Percentiles rank a stretch among this genome's conserved stretches.
Conservation (phyloP, 2,113 vertebrate genomes). For the Neomonachus schauinslandi region DNA sequence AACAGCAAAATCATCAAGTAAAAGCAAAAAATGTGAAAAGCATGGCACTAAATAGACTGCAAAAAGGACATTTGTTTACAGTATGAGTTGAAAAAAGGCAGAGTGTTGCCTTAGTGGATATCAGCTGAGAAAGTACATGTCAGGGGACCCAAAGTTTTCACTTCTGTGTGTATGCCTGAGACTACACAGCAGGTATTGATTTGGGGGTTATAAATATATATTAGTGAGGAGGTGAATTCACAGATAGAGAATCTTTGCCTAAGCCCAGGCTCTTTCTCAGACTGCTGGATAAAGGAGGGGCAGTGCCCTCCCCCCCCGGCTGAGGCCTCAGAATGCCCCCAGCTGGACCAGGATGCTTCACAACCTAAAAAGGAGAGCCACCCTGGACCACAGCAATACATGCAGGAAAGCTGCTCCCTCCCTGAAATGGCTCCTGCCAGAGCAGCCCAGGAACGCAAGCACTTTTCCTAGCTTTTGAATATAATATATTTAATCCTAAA, state of each 20-base stretch:
- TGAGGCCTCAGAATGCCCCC: accelerated
- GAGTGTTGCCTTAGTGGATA: neutral
- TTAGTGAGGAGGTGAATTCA: neutral
- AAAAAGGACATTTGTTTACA: neutral
- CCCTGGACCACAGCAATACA: accelerated
- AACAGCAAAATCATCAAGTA: neutral
- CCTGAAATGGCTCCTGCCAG: neutral
- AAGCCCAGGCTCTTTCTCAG: neutral
- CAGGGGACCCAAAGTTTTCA: neutral
- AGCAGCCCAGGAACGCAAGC: neutral
- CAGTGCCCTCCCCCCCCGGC: accelerated
- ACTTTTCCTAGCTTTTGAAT: neutral
- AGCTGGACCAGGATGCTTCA: neutral
- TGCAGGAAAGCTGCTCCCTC: neutral
- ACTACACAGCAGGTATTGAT: neutral
- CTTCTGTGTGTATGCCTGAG: neutral
- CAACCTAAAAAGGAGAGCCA: neutral
- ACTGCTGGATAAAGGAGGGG: neutral
- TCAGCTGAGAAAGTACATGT: neutral
- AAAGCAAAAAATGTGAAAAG: neutral
- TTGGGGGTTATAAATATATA: neutral
- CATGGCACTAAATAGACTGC: neutral
- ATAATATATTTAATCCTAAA: neutral
- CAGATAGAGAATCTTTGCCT: neutral
- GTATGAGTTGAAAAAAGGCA: neutral